Conservation (phyloP, 2,888 invertebrate species). For the Apotomis betuletana region DNA sequence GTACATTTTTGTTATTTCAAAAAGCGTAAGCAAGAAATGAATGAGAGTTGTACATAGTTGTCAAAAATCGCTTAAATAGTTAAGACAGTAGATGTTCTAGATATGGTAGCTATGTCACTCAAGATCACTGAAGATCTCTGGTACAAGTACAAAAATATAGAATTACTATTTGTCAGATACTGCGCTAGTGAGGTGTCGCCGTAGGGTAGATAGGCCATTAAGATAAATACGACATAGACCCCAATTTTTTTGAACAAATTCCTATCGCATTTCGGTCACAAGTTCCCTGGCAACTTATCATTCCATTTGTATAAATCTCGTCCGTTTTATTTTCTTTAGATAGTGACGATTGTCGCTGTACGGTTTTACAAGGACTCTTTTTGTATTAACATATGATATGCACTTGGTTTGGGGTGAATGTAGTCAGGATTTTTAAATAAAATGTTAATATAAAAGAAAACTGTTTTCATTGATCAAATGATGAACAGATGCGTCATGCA, state of each 20-base stretch:
- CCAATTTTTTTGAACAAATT: slow-evolving; percentile 8
- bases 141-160: not conserved
- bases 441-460: slow-evolving; percentile 63
- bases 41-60: too few relatives aligned
- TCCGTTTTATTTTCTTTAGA: slow-evolving; percentile 25
- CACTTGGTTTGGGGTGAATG: slow-evolving; percentile 82
- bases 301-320: slow-evolving; percentile 41
- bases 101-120: too few relatives aligned
- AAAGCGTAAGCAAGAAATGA: too few relatives aligned
- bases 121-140: too few relatives aligned
- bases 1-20: too few relatives aligned
- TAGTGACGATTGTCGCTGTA: slow-evolving; percentile 39
- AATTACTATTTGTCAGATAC: not conserved
- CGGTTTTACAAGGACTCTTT: slow-evolving; percentile 43
- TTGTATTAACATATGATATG: slow-evolving; percentile 64
- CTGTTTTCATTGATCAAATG: slow-evolving; percentile 45
- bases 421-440: slow-evolving; percentile 76
- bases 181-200: not conserved
- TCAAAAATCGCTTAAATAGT: too few relatives aligned
- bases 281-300: slow-evolving; percentile 40
- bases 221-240: slow-evolving; percentile 47
- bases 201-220: slow-evolving; percentile 52
- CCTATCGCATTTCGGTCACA: slow-evolving; percentile 32
- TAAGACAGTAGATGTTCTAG: too few relatives aligned
- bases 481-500: not conserved